These are phyloP conservation scores for Cuculus canorus DNA, from an alignment of 2,797 vertebrate species.

Conservation along the genomic window DNA sequence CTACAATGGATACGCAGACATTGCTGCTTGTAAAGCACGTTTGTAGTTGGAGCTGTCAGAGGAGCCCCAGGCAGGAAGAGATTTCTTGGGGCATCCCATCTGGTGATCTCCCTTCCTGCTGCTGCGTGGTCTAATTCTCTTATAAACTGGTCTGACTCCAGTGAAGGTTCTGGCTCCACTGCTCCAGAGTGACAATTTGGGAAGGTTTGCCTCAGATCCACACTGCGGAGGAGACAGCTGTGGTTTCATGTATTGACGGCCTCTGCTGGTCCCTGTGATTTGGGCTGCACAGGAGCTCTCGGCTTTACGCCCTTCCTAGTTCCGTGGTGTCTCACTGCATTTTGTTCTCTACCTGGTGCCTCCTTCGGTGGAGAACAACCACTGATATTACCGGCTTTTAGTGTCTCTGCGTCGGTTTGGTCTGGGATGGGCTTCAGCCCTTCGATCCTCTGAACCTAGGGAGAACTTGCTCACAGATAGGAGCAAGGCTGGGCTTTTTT, in stretches of 20 bases:
- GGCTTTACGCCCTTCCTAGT: background rate
- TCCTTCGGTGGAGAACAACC: background rate
- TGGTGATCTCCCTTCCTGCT: background rate
- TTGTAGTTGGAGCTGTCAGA: background rate
- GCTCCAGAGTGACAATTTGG: background rate
- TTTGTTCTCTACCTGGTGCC: accelerated
- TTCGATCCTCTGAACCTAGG: background rate
- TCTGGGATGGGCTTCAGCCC: background rate
- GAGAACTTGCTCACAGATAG: background rate
- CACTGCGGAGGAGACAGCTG: background rate
- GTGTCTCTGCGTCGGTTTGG: background rate
- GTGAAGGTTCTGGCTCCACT: background rate
- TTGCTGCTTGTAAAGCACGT: accelerated
- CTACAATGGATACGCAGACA: background rate
- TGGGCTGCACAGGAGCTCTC: background rate
- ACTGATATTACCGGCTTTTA: background rate
- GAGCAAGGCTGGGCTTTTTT: background rate
- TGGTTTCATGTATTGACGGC: accelerated
- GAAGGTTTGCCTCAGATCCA: background rate
- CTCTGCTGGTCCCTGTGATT: background rate
- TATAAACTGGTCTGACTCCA: background rate
- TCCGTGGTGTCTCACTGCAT: background rate
- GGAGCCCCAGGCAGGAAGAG: background rate
- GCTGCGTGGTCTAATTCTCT: background rate
- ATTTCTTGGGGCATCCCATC: background rate